A percentile compares a stretch with the other conserved stretches of the same genome.
Conservation (phyloP, 1,140 invertebrate genomes). For the Meloidogyne chitwoodi region DNA sequence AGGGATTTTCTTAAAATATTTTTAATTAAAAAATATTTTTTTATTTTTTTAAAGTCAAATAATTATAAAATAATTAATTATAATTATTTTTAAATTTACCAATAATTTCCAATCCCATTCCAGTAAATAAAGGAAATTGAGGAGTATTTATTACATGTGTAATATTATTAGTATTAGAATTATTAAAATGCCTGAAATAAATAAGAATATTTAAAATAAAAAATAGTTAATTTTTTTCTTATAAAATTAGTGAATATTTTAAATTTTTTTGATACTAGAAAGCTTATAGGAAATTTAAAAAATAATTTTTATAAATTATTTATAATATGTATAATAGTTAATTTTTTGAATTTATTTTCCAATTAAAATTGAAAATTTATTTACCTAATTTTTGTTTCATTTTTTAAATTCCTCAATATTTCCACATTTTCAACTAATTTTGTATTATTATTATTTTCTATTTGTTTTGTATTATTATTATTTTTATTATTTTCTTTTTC, state of each 20-base stretch:
- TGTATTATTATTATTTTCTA: not conserved
- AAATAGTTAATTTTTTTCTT: too few species aligned
- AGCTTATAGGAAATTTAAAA: too few species aligned
- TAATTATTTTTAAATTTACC: not conserved
- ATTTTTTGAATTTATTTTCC: too few species aligned
- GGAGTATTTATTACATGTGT: slow-evolving; percentile 1
- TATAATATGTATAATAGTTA: too few species aligned
- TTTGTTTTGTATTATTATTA: not conserved
- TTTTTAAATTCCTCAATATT: not conserved
- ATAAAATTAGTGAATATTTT: too few species aligned
- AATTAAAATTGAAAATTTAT: not conserved
- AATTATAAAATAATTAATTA: too few species aligned
- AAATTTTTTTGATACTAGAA: too few species aligned
- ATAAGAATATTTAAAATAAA: too few species aligned
- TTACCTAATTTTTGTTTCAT: not conserved
- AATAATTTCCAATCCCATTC: slow-evolving; percentile 15
- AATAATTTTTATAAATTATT: too few species aligned
- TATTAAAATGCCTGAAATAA: not conserved
- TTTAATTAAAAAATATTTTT: too few species aligned
- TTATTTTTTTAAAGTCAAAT: too few species aligned
- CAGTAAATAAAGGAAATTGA: slow-evolving; percentile 18
- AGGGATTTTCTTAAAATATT: not conserved
- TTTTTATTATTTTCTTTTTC: not conserved
- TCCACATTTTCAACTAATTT: not conserved
- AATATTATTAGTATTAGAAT: not conserved